phyloP scores from a whole-genome alignment of 2,113 vertebrate genomes.

The Bagarius yarrelli region DNA sequence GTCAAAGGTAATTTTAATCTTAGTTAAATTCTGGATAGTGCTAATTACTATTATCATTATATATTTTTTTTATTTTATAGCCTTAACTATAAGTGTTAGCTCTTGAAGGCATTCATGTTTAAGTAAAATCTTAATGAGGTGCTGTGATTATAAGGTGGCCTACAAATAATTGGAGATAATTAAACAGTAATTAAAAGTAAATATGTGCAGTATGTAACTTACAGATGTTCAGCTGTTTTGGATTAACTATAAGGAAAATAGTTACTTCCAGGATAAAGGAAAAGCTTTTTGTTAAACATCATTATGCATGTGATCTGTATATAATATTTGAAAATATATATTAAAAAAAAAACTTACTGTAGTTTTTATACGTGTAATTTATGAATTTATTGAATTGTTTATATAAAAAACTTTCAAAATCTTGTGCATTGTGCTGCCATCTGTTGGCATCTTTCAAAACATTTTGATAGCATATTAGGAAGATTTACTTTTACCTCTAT shows the following conservation, averaged over 20 bases:
- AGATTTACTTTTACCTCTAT: too few species aligned
- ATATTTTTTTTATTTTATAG: background rate
- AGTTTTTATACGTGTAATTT: too few species aligned
- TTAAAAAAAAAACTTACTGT: too few species aligned
- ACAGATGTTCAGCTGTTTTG: conserved; percentile 1
- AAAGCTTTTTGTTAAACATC: background rate
- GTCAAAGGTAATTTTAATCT: conserved; percentile 17
- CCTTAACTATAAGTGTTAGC: conserved; percentile 32
- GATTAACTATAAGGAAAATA: background rate
- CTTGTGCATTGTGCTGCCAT: too few species aligned
- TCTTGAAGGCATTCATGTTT: background rate
- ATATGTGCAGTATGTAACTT: background rate
- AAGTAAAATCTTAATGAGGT: background rate
- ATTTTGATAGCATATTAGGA: too few species aligned
- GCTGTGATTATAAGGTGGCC: conserved; percentile 21
- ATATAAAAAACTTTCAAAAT: too few species aligned
- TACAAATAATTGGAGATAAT: conserved; percentile 12
- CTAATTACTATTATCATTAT: conserved; percentile 6
- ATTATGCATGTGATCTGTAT: background rate
- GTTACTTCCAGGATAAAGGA: background rate
- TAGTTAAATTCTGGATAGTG: conserved; percentile 25
- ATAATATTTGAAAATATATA: background rate
- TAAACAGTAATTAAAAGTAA: conserved; percentile 18
- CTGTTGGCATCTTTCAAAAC: too few species aligned
- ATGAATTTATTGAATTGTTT: too few species aligned